These are phyloP conservation scores for Dipus sagitta DNA, from an alignment of 2,797 vertebrate species.

Conservation along the genomic window DNA sequence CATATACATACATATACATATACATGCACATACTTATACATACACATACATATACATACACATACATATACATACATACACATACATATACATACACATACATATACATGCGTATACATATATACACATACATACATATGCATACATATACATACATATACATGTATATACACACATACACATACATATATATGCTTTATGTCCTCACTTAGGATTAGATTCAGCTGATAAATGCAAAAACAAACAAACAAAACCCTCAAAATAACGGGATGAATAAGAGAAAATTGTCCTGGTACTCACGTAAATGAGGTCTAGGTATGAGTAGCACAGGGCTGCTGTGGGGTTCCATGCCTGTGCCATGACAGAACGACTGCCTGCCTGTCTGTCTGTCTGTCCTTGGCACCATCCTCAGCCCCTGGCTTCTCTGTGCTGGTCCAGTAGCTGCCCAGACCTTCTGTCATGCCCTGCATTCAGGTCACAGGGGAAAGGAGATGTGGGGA, in stretches of 20 bases:
- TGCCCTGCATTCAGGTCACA: background rate
- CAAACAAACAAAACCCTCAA: background rate
- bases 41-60: too few species aligned
- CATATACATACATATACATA: too few species aligned
- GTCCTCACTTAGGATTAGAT: background rate
- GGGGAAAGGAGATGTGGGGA: background rate
- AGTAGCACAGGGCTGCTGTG: background rate
- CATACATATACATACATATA: too few species aligned
- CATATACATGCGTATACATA: background rate
- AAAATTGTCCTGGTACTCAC: slow-evolving; percentile 5
- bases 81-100: too few species aligned
- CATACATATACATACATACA: background rate
- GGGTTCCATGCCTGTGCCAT: background rate
- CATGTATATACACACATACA: background rate
- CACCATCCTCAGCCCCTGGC: background rate
- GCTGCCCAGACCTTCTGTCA: background rate
- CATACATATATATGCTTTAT: background rate
- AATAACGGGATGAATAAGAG: background rate
- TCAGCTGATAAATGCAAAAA: background rate
- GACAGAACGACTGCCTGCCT: background rate
- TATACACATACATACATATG: too few species aligned
- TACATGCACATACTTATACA: background rate
- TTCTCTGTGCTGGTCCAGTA: background rate
- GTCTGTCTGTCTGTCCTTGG: background rate
- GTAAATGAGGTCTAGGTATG: background rate